A percentile compares a stretch with the other conserved stretches of the same genome.
phyloP scores from a whole-genome alignment of 2,888 invertebrate genomes.

The Fissipunctia ypsillon region DNA sequence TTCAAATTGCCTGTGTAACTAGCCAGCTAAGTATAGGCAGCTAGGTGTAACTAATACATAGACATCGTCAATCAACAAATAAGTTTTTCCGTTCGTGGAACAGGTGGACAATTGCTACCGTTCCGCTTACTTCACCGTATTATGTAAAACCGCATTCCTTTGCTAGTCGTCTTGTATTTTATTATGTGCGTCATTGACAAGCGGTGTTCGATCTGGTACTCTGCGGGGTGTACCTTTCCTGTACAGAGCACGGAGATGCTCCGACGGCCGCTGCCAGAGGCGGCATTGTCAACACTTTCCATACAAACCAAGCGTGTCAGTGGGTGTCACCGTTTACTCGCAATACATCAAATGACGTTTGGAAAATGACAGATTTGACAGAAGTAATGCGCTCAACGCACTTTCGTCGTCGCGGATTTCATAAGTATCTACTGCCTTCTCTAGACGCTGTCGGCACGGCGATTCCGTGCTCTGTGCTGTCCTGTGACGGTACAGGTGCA shows the following conservation, averaged over 20 bases:
- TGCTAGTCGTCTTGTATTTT: constrained; percentile 62
- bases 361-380: background rate
- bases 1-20: constrained; percentile 8
- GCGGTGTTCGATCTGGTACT: constrained; percentile 75
- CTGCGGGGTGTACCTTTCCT: constrained; percentile 73
- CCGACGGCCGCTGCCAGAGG: background rate
- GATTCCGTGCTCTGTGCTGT: constrained; percentile 1
- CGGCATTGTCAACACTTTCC: background rate
- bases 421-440: background rate
- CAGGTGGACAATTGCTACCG: constrained; percentile 61
- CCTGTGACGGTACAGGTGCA: constrained; percentile 75
- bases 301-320: background rate
- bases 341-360: background rate
- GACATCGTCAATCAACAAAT: constrained; percentile 47
- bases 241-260: background rate
- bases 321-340: background rate
- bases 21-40: constrained; percentile 15
- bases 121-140: constrained; percentile 54
- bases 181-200: constrained; percentile 72
- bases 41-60: constrained; percentile 35
- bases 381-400: background rate
- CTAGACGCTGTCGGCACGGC: background rate
- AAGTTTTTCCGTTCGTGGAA: constrained; percentile 54
- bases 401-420: background rate
- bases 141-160: constrained; percentile 67